Evolutionary conservation across 2,113 vertebrate genomes (phyloP).

Genomic region (Salvelinus sp.): DNA sequence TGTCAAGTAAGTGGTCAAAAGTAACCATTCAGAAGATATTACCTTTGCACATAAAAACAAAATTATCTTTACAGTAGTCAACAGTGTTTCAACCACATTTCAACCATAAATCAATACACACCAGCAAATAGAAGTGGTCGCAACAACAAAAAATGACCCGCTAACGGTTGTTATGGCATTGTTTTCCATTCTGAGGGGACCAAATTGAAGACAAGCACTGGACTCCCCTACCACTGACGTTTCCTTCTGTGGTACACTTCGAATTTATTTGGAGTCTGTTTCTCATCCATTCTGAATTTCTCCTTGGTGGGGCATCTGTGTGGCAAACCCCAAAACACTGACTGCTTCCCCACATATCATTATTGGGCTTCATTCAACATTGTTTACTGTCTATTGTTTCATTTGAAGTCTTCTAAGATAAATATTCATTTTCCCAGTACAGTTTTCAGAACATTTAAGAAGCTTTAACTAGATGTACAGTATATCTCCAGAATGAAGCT

Average conservation of each 20-base stretch:
- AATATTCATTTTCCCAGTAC: background rate
- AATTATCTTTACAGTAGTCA: too few species aligned
- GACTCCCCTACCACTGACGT: background rate
- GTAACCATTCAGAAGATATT: too few species aligned
- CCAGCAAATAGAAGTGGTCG: too few species aligned
- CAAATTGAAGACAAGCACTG: background rate
- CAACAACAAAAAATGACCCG: too few species aligned
- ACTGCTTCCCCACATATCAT: conserved; percentile 25
- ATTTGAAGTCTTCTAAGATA: background rate
- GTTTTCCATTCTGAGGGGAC: background rate
- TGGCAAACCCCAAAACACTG: conserved; percentile 21
- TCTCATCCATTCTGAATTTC: conserved; percentile 6
- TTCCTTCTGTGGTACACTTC: background rate
- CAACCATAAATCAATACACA: too few species aligned
- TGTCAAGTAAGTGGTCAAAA: too few species aligned
- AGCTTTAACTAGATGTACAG: too few species aligned
- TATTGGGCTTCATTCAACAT: conserved; percentile 17
- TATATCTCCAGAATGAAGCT: too few species aligned
- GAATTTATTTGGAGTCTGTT: background rate
- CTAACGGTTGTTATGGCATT: background rate
- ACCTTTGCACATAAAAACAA: too few species aligned
- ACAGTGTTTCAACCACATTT: too few species aligned
- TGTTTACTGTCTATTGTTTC: conserved; percentile 9
- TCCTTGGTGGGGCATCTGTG: conserved; percentile 28
- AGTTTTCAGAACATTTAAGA: too few species aligned